These are phyloP conservation scores for Melanchra persicariae DNA, from an alignment of 2,888 invertebrate species.

Conservation along the genomic window DNA sequence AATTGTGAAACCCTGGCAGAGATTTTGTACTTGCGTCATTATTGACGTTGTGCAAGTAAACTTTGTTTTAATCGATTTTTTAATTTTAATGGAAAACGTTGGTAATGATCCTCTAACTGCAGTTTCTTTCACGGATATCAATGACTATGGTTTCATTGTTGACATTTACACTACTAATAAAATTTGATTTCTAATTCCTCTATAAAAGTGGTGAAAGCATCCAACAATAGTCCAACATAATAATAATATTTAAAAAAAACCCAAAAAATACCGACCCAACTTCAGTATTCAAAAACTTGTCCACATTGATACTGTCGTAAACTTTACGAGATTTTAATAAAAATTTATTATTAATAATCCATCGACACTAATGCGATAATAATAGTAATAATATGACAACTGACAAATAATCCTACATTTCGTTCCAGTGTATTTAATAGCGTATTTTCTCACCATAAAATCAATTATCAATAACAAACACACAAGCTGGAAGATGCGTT, in stretches of 20 bases:
- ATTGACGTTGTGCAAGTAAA: no score
- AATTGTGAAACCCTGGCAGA: no score
- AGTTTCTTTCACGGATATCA: no score
- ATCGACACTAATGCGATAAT: conserved; percentile 37
- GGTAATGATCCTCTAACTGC: no score
- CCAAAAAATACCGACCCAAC: background rate
- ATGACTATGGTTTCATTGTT: no score
- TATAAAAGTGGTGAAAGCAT: no score
- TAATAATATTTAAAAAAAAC: background rate
- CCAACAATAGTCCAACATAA: background rate
- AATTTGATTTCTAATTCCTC: no score
- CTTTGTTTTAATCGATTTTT: no score
- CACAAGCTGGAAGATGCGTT: background rate
- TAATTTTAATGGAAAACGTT: no score
- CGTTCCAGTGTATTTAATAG: conserved; percentile 30
- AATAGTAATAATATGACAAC: conserved; percentile 33
- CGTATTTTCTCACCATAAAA: conserved; percentile 55
- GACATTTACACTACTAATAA: no score
- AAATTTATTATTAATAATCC: conserved; percentile 35
- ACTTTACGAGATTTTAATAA: conserved; percentile 43
- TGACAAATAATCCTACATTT: conserved; percentile 35
- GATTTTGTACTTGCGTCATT: no score
- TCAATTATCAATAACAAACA: conserved; percentile 71
- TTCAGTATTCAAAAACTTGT: conserved; percentile 1
- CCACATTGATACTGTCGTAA: conserved; percentile 23